phyloP scores from a whole-genome alignment of 2,113 vertebrate genomes.

The Willisornis vidua region DNA sequence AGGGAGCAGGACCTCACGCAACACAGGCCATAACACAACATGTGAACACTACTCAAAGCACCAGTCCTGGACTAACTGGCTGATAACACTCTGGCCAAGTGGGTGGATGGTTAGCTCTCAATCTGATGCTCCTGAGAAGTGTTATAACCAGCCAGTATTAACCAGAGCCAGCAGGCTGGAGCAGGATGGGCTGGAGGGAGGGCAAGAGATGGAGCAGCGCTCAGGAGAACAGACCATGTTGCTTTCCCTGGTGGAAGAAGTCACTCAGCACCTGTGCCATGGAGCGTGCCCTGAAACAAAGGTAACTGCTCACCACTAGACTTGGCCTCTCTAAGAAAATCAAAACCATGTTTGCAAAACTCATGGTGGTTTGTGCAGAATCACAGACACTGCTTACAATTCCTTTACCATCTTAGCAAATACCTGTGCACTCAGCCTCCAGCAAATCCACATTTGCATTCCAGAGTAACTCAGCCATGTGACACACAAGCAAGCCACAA shows the following conservation, averaged over 20 bases:
- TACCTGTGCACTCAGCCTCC: background rate
- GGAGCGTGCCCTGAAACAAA: rapidly evolving
- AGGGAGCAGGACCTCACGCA: background rate
- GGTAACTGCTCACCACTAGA: background rate
- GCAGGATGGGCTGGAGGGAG: rapidly evolving
- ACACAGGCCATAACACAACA: rapidly evolving
- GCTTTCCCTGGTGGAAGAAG: background rate
- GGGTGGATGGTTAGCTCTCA: background rate
- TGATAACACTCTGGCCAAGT: background rate
- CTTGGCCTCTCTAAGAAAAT: background rate
- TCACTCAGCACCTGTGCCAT: background rate
- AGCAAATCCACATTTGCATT: background rate
- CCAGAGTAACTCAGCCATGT: background rate
- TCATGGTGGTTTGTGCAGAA: background rate
- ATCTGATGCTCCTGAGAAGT: background rate
- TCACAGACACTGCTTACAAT: background rate
- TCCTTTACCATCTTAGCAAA: background rate
- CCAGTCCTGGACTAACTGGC: background rate
- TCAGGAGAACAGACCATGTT: rapidly evolving
- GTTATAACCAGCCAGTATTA: background rate
- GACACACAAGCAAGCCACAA: background rate
- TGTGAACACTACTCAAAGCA: background rate
- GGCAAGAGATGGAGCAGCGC: background rate
- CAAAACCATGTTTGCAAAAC: background rate
- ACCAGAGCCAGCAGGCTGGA: background rate